Evolutionary conservation across 2,797 vertebrate species (phyloP).

Genomic region (Thunnus albacares): DNA sequence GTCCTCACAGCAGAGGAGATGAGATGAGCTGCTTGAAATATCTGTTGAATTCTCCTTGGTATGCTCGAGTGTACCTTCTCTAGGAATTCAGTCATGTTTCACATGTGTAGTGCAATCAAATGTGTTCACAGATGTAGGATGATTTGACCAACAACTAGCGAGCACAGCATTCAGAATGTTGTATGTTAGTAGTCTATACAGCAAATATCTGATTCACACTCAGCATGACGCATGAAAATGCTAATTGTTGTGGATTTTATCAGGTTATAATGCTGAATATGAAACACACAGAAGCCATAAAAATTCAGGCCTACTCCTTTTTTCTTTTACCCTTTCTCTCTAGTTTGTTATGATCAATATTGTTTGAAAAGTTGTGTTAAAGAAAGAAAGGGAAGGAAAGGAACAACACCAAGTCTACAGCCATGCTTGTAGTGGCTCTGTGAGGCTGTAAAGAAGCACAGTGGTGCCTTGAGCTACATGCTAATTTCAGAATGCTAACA

Average conservation of each 20-base stretch:
- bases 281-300: not conserved
- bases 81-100: constrained; percentile 67
- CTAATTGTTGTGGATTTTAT: constrained; percentile 2
- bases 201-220: not conserved
- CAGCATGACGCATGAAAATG: not conserved
- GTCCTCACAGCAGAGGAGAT: constrained; percentile 69
- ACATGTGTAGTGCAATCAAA: constrained; percentile 63
- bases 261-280: not conserved
- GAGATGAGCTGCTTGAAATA: constrained; percentile 73
- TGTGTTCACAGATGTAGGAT: constrained; percentile 37
- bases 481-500: not conserved
- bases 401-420: not conserved
- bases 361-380: not conserved
- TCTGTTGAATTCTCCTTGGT: constrained; percentile 69
- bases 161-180: constrained; percentile 21
- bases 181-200: not conserved
- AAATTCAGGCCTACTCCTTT: not conserved
- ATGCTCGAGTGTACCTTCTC: constrained; percentile 62
- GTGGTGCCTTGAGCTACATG: not conserved
- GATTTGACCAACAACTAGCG: constrained; percentile 40
- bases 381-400: not conserved
- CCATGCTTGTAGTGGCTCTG: not conserved
- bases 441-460: not conserved
- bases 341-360: not conserved
- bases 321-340: not conserved